Evolutionary conservation across 2,888 invertebrate genomes (phyloP), one percentile per base, ranked within the genome.

Genomic region (Tiliacea aurago): DNA sequence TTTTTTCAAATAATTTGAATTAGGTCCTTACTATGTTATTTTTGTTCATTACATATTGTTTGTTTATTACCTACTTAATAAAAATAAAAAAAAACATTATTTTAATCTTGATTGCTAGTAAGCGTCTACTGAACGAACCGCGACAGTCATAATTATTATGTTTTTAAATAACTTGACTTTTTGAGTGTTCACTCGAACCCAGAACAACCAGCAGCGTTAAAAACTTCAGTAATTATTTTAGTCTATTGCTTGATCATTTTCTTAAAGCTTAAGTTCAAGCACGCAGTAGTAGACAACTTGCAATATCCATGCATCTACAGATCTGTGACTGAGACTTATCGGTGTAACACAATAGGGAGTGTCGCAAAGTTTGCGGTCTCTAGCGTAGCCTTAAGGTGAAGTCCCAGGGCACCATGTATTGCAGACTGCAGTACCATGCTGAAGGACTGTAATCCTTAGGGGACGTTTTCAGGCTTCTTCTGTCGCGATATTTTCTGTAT

Each of bases 331-430:
- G n/a, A n/a, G n/a, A n/a, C 4, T 23, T 63, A 53, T 51, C 55
- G 20, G 20, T 55, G 80, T 71, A 81, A 78, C 63, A 72, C 73
- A 71, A 84, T 81, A 81, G 63, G 18, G 9, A 51, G 45, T 73
- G 67, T 68, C 58, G 70, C 70, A 53, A 78, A 84, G 64, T 84
- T 84, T 84, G 83, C 70, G 84, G 84, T 84, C 28, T 64, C 1
- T 4, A 55, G 15, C 53, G 58, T 4, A 13, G 47, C 47, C 41
- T n/a, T 2, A 23, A 56, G 56, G 56, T 0, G 68, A 71, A 83
- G 61, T 80, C 80, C 75, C 80, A 5, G 65, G 68, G 45, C 75
- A 43, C 2, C 4, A 37, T 37, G n/a, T 47, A 41, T 53, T 69
- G 84, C 80, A 75, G 75, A 41, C 45, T 69, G 84, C 80, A 75